These are phyloP conservation scores for Acinonyx jubatus DNA, from an alignment of 2,113 vertebrate species.

Conservation along the genomic window DNA sequence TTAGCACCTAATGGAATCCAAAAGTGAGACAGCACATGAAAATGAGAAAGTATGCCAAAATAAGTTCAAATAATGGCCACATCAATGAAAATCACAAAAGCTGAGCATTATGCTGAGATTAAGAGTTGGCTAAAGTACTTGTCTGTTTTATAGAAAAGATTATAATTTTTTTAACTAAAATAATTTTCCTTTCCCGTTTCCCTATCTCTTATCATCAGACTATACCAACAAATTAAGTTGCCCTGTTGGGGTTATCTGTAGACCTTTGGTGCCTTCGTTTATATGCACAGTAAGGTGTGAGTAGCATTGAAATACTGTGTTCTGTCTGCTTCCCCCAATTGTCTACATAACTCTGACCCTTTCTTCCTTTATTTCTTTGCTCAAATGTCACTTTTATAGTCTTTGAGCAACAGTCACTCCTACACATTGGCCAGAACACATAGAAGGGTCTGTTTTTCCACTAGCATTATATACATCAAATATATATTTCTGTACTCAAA, in stretches of 20 bases:
- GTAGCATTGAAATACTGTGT: not conserved
- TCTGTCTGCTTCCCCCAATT: not conserved
- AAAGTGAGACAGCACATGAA: not conserved
- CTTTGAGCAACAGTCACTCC: not conserved
- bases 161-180: not conserved
- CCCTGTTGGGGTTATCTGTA: fast-evolving
- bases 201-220: not conserved
- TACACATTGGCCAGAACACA: not conserved
- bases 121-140: not conserved
- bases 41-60: not conserved
- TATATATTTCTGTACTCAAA: not conserved
- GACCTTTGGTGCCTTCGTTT: not conserved
- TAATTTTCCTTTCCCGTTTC: not conserved
- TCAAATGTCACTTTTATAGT: not conserved
- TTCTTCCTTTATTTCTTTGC: not conserved
- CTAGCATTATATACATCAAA: not conserved
- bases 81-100: not conserved
- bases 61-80: not conserved
- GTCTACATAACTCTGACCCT: not conserved
- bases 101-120: not conserved
- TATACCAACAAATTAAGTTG: not conserved
- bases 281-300: not conserved
- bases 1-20: conserved; percentile 50
- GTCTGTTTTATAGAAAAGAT: not conserved
- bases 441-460: not conserved